These are phyloP conservation scores for Mesembrinibis cayennensis DNA, from an alignment of 2,113 vertebrate species.

Conservation along the genomic window DNA sequence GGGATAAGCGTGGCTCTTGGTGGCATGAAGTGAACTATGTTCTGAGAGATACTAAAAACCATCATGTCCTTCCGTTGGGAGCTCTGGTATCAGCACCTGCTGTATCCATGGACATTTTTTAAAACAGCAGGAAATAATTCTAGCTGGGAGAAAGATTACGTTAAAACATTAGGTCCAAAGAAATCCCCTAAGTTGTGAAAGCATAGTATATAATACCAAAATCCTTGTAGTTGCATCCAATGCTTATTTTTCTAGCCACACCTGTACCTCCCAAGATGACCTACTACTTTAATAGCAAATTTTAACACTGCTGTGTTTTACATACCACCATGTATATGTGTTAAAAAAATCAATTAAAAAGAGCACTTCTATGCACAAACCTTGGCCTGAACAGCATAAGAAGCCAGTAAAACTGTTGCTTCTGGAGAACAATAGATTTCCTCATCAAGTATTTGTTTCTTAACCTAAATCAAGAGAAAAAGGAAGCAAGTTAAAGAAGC, in stretches of 20 bases:
- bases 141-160: not conserved
- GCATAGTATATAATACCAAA: not conserved
- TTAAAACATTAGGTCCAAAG: not conserved
- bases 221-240: not conserved
- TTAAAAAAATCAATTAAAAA: not conserved
- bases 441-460: slow-evolving; percentile 93
- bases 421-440: slow-evolving; percentile 94
- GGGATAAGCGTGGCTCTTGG: not conserved
- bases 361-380: slow-evolving; percentile 63
- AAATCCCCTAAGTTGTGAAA: not conserved
- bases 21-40: not conserved
- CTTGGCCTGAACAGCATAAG: slow-evolving; percentile 93
- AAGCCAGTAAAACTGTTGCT: slow-evolving; percentile 89
- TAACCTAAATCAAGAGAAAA: slow-evolving; percentile 77
- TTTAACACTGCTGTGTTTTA: not conserved
- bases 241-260: not conserved
- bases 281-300: not conserved
- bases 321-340: not conserved
- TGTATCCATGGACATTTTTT: not conserved
- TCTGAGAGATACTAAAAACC: not conserved
- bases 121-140: not conserved
- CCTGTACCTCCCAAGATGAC: not conserved
- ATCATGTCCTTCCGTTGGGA: not conserved
- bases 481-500: not conserved
- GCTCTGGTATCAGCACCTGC: not conserved